Base-by-base conservation (phyloP, 1,140 invertebrate species). In the Zaprionus kolodkinae region DNA sequence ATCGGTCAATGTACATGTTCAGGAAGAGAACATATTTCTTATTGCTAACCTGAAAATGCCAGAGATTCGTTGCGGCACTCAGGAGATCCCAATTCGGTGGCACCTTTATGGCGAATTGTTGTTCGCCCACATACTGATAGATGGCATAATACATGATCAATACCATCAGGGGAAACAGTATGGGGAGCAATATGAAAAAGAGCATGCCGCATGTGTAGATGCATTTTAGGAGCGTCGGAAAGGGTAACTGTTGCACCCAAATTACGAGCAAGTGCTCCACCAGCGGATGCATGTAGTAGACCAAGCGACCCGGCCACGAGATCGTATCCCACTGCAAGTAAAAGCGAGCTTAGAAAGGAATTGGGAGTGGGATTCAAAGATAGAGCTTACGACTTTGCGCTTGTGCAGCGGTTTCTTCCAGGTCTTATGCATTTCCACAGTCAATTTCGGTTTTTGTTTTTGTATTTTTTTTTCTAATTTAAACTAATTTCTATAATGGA, bases 271-370 rank as follows among this genome's bases (percentile, higher is more conserved):
- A 30, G 45, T 88, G 72, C 21, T 85, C 72, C 13, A 85, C 35
- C 17, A 88, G 30, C 0, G 85, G 85, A 38, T 89, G 78, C 85
- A 89, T 85, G 6, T 89, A 88, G 56, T 88, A 89, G 5, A 89
- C 57, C 25, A 89, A 6, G 35, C 76, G 83, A 6, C 78, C 76
- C 2, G 66, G 6, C 57, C 38, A 64, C 1, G 81, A 81, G 7
- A 79, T 40, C 0, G 33, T 61, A 3, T 59, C 2, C 85, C 85
- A 88, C 85, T 88, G 33, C 4, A 43, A 40, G 11, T n/a, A 21
- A n/a, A 21, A 36, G 1, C 15, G 9, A 6, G 11, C 1, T n/a
- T 21, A 15, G 7, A n/a, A 4, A 43, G 40, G 10, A 25, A 15
- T 4, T 4, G 4, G 11, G 1, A 35, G 4, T 1, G n/a, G 21